Evolutionary conservation across 2,797 vertebrate genomes (phyloP), one percentile per base, ranked within the genome.

Genomic region (Podarcis lilfordi): DNA sequence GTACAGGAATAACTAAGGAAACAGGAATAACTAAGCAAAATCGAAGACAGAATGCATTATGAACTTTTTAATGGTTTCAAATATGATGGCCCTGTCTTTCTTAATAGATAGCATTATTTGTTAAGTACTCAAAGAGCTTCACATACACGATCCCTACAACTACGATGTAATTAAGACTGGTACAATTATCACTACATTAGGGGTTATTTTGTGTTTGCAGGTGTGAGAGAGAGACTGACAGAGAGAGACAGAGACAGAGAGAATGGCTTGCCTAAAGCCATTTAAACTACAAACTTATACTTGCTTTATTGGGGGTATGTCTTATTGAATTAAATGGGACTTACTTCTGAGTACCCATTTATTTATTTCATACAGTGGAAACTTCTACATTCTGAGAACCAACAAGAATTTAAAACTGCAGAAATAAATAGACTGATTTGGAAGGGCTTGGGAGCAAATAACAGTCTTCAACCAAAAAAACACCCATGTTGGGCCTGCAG

Each of bases 11-110:
- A 37, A 37, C 37, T 37, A 37, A 37, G 37, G n/a, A 35, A 68
- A 10, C 85, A 80, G 86, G 80, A 87, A 77, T 92, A 50, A 88
- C 81, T 76, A 77, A 89, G n/a, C 72, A 78, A 71, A 2, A 83
- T 25, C 3, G 72, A 80, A 79, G 61, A 86, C 90, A 69, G 25
- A 90, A 93, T 29, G 84, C 77, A 85, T 80, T 15, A 84, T 27
- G 27, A 92, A 40, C 3, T 0, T 0, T 82, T 92, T 87, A 78
- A 29, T 74, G 89, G 66, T 45, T 91, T 85, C 78, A 35, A 3
- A 45, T 17, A 72, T 19, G 2, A n/a, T 82, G 29, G 29, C 37
- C 27, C 8, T 75, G 50, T 59, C 5, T 64, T 74, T 8, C 32
- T 86, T 72, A 71, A 59, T 37, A 72, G 32, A 86, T 25, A 50